phyloP scores from a whole-genome alignment of 1,140 invertebrate species.

The Habropoda laboriosa region DNA sequence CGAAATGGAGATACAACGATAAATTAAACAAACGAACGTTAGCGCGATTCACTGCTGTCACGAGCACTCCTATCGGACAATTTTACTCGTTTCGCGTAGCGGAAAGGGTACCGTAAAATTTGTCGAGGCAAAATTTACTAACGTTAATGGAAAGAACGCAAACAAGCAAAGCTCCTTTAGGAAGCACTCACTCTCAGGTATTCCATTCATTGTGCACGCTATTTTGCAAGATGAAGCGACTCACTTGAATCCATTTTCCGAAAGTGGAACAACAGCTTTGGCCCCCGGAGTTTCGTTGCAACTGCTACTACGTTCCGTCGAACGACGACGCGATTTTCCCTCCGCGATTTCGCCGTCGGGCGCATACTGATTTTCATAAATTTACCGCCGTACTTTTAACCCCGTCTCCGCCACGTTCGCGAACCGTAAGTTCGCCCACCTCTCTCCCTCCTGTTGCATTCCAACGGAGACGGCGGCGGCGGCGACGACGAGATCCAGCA shows the following conservation, averaged over 20 bases:
- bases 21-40: too few species aligned
- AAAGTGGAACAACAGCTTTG: slow-evolving; percentile 3
- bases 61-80: too few species aligned
- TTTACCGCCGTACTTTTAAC: neutral
- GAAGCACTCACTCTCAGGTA: neutral
- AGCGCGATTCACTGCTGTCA: too few species aligned
- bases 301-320: neutral
- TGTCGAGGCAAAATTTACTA: neutral
- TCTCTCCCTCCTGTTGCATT: neutral
- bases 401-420: too few species aligned
- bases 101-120: neutral
- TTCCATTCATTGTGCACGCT: neutral
- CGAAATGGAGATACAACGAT: too few species aligned
- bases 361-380: slow-evolving; percentile 19
- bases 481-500: neutral
- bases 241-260: slow-evolving; percentile 3
- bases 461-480: too few species aligned
- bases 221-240: slow-evolving; percentile 1
- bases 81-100: neutral
- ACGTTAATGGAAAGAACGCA: slow-evolving; percentile 5
- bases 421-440: neutral
- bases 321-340: neutral
- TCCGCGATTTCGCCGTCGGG: neutral
- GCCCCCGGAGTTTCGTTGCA: neutral
- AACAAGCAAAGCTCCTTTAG: neutral